Evolutionary conservation across 2,113 vertebrate genomes (phyloP), one percentile per base, ranked within the genome.

Genomic region (Pangasianodon gigas): DNA sequence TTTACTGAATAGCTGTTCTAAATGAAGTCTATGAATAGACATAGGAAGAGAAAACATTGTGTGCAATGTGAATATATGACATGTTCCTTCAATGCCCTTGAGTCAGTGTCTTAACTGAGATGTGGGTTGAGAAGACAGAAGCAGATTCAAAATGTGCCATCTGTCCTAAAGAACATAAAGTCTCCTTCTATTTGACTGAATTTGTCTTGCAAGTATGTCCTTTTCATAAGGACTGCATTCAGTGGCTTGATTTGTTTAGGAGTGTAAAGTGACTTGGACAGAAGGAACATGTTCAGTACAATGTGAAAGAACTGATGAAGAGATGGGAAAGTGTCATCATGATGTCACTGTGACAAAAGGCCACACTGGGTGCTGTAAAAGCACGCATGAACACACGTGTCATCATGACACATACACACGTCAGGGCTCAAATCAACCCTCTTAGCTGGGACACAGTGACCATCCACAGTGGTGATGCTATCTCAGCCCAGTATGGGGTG

Each of bases 391-490:
- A 54, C 14, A 80, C 74, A 89, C n/a, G 51, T 52, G 52, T 71
- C 62, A 83, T 83, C 77, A 83, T 83, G 87, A 90, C 89, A 89
- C 58, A 86, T 37, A 85, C 37, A 54, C 54, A 89, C 75, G 37
- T 87, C 75, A 86, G 62, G 51, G 51, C 77, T 16, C 84, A 86
- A 71, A 90, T 85, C 60, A 80, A 56, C 24, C 58, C 84, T 79
- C 44, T 54, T 14, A 85, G 44, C 11, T 83, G n/a, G 41, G 29
- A 84, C 81, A 52, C 56, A 83, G 21, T 41, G 37, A 48, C 58
- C 83, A 89, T 84, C 9, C 37, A 37, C 60, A 81, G 74, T 86
- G 75, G 71, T 86, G 74, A 79, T 52, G 74, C 29, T 80, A 41
- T 81, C 58, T 75, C 54, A 37, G 56, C 46, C 29, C 84, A 71